These are phyloP conservation scores for Cheilosia vulpina DNA, from an alignment of 2,888 invertebrate genomes.

Conservation along the genomic window DNA sequence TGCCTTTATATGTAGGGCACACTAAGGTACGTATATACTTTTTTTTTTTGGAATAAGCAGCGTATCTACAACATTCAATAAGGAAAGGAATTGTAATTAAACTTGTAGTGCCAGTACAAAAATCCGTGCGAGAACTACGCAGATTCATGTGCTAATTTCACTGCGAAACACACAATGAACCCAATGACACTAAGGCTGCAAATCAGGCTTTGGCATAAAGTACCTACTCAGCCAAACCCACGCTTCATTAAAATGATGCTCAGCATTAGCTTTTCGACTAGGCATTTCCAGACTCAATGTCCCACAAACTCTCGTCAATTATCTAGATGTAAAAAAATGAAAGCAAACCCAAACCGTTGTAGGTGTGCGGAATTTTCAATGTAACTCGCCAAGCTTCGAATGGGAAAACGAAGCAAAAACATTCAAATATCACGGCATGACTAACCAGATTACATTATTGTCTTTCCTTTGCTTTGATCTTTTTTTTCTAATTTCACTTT, in stretches of 20 bases:
- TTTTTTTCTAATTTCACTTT: constrained; percentile 47
- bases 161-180: no score
- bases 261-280: neutral
- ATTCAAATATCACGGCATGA: constrained; percentile 19
- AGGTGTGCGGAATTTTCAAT: constrained; percentile 37
- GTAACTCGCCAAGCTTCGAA: constrained; percentile 7
- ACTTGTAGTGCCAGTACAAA: no score
- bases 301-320: neutral
- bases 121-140: no score
- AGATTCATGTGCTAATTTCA: no score
- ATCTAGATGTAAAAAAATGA: constrained; percentile 13
- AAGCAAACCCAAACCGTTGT: constrained; percentile 19
- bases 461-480: no score
- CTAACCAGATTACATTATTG: constrained; percentile 25
- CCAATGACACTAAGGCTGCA: no score
- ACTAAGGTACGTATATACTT: no score
- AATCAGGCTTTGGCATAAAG: neutral
- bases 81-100: no score
- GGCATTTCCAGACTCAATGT: neutral
- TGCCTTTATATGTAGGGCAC: no score
- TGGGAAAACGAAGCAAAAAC: neutral
- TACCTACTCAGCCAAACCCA: neutral
- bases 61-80: no score
- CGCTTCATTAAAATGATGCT: neutral
- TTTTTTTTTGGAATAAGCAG: no score